Evolutionary conservation across 2,797 vertebrate species (phyloP), one percentile per base, ranked within the genome.

Genomic region (Cygnus olor): DNA sequence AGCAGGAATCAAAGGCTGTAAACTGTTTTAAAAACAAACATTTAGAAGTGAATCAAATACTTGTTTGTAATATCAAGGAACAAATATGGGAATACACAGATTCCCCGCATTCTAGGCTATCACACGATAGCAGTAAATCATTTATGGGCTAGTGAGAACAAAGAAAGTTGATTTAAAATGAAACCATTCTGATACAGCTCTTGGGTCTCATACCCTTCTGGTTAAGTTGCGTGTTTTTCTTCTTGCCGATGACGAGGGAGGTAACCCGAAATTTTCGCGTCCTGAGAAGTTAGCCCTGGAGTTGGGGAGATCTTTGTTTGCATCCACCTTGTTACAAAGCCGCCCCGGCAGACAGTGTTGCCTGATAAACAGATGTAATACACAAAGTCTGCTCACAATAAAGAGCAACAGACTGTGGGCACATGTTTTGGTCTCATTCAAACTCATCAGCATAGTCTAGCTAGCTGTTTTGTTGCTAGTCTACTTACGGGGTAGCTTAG

Each of bases 331-430:
- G 96, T 95, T 97, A 96, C 93, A 97, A 97, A 97, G 96, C 83
- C 36, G 19, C 61, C 54, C 94, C 72, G 71, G 89, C 96, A 97
- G 97, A 96, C 94, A 96, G 95, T 96, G 95, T 95, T 96, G 97
- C 95, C 97, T 97, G 96, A 96, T 96, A 97, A 97, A 96, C 96
- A 97, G 97, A 98, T 97, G 97, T 97, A 98, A 95, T 89, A 79
- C 95, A 97, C 96, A 96, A 95, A 96, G 97, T 97, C 97, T 97
- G 95, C 95, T 97, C 85, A 96, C 97, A 98, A 97, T 97, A 96
- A 97, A 95, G 32, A 97, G 97, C 97, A 96, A 80, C 97, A 97
- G 97, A 97, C 97, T 97, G 97, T 77, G 97, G 95, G 97, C 97
- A 97, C 97, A 97, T 97, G 97, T 95, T 97, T 96, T 94, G 96